phyloP scores from a whole-genome alignment of 2,797 vertebrate genomes.

The Hoplostethus mediterraneus region DNA sequence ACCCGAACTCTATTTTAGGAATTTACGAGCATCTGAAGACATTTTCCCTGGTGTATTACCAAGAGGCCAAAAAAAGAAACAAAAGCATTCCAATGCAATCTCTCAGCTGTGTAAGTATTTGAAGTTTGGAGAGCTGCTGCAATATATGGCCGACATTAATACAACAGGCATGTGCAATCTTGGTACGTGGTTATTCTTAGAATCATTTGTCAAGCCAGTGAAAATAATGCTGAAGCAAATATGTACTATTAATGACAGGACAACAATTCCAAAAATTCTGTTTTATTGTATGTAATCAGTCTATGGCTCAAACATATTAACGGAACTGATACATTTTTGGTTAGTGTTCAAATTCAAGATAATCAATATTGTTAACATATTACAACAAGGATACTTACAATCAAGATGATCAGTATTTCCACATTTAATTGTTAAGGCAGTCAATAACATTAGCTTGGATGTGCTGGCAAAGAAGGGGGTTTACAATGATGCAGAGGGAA shows the following conservation, averaged over 20 bases:
- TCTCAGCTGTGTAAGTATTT: not conserved
- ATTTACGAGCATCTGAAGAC: not conserved
- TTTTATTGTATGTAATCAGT: constrained; percentile 45
- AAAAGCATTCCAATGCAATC: not conserved
- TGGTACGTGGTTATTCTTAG: not conserved
- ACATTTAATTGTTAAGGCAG: constrained; percentile 44
- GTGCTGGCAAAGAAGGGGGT: not conserved
- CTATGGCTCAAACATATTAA: not conserved
- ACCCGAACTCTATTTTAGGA: constrained; percentile 22
- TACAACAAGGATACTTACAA: not conserved
- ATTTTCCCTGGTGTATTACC: not conserved
- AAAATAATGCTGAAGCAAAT: not conserved
- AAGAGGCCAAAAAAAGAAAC: not conserved
- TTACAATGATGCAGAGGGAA: not conserved
- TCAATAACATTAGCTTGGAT: not conserved
- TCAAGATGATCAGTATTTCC: not conserved
- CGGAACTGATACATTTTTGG: not conserved
- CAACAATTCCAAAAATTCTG: not conserved
- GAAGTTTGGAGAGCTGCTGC: not conserved
- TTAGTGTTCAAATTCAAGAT: constrained; percentile 3
- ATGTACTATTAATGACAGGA: not conserved
- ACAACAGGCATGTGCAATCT: not conserved
- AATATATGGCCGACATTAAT: not conserved
- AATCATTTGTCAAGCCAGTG: not conserved
- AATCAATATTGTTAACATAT: not conserved